These are phyloP conservation scores for Cephalophus harveyi DNA, from an alignment of 2,113 vertebrate species.

Conservation along the genomic window DNA sequence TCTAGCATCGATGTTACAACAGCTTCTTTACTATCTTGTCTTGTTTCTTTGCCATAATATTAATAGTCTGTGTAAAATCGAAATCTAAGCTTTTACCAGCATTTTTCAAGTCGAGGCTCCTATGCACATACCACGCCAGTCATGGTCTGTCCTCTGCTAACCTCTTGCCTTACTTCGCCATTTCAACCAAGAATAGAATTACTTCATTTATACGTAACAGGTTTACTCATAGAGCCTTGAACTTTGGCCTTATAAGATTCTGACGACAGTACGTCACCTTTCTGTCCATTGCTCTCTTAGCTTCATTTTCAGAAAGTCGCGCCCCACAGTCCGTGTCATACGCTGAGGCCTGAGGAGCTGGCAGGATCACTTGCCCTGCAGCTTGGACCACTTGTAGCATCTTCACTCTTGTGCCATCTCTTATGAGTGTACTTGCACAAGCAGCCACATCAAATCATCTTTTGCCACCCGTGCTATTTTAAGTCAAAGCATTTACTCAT, in stretches of 20 bases:
- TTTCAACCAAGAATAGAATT: not conserved
- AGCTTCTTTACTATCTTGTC: not conserved
- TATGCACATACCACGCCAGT: not conserved
- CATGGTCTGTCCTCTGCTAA: not conserved
- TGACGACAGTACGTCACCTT: not conserved
- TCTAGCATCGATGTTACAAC: not conserved
- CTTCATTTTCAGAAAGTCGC: not conserved
- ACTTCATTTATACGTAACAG: not conserved
- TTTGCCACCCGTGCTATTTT: not conserved
- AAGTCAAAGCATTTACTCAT: not conserved
- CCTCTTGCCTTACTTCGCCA: not conserved
- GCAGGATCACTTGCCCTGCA: rapidly evolving
- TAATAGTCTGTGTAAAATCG: not conserved
- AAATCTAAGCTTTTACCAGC: not conserved
- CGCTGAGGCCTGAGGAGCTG: not conserved
- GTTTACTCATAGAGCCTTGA: not conserved
- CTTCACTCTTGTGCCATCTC: not conserved
- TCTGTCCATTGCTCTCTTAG: not conserved
- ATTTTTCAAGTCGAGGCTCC: too few relatives aligned
- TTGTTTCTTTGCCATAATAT: not conserved
- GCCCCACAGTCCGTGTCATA: not conserved
- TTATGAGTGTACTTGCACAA: not conserved
- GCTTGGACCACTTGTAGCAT: rapidly evolving
- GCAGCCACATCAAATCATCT: not conserved
- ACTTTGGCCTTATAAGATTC: not conserved